Percentiles rank a stretch among this genome's conserved stretches.
These are phyloP conservation scores for Notodonta ziczac DNA, from an alignment of 2,888 invertebrate species.

Conservation along the genomic window DNA sequence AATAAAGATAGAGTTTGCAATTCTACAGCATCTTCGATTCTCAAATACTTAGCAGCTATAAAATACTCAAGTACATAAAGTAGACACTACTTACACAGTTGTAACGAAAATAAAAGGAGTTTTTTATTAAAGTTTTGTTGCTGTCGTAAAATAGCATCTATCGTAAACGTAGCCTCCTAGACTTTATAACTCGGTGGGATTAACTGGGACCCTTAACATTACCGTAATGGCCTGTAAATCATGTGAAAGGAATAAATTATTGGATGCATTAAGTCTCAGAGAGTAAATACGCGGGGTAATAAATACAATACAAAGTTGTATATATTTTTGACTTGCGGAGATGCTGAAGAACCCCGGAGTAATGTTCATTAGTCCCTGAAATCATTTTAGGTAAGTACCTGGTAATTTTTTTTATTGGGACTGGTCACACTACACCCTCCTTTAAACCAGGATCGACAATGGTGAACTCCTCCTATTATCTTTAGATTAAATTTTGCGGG, in stretches of 20 bases:
- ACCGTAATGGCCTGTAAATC: constrained; percentile 72
- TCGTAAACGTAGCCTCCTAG: constrained; percentile 69
- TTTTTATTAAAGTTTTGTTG: constrained; percentile 59
- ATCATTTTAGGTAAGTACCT: neutral
- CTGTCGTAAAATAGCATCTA: constrained; percentile 67
- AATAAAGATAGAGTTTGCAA: no score
- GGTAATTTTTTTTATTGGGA: no score
- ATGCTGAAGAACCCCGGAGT: neutral
- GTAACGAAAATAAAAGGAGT: constrained; percentile 54
- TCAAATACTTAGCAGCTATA: neutral
- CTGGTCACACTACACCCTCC: no score
- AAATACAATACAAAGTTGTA: constrained; percentile 60
- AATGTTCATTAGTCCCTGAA: neutral
- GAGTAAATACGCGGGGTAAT: constrained; percentile 61
- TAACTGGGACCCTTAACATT: constrained; percentile 65
- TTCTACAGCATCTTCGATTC: no score
- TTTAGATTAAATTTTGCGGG: no score
- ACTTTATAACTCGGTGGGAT: constrained; percentile 65
- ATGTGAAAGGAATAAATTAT: constrained; percentile 72
- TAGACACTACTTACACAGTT: constrained; percentile 43
- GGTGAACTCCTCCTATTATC: no score
- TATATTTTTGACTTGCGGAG: constrained; percentile 20
- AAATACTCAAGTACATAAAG: constrained; percentile 7
- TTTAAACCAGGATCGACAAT: no score
- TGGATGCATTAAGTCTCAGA: constrained; percentile 61